A percentile compares a stretch with the other conserved stretches of the same genome.
phyloP scores from a whole-genome alignment of 2,888 invertebrate genomes.

The Scrobipalpa costella region DNA sequence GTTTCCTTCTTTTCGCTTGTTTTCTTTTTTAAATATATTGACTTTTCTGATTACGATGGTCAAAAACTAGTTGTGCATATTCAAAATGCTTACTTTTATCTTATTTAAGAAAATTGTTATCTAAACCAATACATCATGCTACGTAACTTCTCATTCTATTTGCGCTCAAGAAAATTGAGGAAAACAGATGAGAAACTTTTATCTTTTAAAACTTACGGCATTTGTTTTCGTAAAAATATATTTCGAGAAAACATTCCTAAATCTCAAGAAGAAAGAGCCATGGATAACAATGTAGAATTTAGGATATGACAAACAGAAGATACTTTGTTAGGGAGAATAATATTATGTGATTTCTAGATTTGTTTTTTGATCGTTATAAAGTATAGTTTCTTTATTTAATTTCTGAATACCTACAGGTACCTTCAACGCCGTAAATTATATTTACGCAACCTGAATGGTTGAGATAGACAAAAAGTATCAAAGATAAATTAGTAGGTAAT shows the following conservation, averaged over 20 bases:
- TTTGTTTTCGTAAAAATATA: constrained; percentile 19
- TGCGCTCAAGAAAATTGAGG: background rate
- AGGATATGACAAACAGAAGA: constrained; percentile 36
- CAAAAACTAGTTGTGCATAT: no score
- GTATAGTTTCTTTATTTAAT: background rate
- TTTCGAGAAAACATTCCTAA: constrained; percentile 28
- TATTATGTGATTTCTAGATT: background rate
- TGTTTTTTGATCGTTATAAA: background rate
- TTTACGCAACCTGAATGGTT: background rate
- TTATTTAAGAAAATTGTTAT: background rate
- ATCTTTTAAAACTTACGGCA: background rate
- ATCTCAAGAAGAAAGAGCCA: constrained; percentile 39
- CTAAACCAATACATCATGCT: background rate
- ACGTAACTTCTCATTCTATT: background rate
- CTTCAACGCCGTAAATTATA: background rate
- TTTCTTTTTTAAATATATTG: no score
- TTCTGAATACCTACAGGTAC: background rate
- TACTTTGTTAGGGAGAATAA: background rate
- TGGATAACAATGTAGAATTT: constrained; percentile 45
- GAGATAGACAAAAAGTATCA: no score
- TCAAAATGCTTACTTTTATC: no score
- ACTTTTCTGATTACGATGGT: no score
- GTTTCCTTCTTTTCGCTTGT: no score
- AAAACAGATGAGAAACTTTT: background rate
- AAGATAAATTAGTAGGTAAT: no score